Evolutionary conservation across 2,797 vertebrate genomes (phyloP).

Genomic region (Pipistrellus pygmaeus): DNA sequence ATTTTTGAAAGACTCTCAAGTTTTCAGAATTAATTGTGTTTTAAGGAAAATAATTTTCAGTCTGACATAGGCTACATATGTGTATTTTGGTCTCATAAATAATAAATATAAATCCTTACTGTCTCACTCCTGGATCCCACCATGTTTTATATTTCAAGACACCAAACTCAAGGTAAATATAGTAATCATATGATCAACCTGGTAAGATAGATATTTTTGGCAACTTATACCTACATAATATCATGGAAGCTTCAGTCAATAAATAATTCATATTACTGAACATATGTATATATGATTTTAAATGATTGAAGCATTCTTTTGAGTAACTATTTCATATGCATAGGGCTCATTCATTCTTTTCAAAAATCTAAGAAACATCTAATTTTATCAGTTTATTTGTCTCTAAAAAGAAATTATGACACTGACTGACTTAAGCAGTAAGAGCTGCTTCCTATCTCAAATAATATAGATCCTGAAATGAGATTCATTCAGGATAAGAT

Average conservation of each 20-base stretch:
- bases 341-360: neutral
- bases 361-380: neutral
- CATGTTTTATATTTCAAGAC: neutral
- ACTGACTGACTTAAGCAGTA: neutral
- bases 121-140: neutral
- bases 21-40: slow-evolving; percentile 9
- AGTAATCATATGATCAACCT: neutral
- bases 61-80: neutral
- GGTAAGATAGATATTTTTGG: neutral
- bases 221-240: neutral
- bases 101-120: neutral
- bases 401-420: neutral
- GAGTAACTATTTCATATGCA: neutral
- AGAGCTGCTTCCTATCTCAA: neutral
- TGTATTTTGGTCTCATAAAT: neutral
- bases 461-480: neutral
- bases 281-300: neutral
- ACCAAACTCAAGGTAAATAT: neutral
- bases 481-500: neutral
- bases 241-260: neutral
- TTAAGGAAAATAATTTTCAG: neutral
- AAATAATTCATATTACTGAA: neutral
- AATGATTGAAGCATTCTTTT: slow-evolving; percentile 4
- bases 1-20: neutral
- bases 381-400: neutral